These are phyloP conservation scores for Pelagia noctiluca DNA, from an alignment of 30 jellyfish, hydroid and myxozoan genomes.

Conservation along the genomic window DNA sequence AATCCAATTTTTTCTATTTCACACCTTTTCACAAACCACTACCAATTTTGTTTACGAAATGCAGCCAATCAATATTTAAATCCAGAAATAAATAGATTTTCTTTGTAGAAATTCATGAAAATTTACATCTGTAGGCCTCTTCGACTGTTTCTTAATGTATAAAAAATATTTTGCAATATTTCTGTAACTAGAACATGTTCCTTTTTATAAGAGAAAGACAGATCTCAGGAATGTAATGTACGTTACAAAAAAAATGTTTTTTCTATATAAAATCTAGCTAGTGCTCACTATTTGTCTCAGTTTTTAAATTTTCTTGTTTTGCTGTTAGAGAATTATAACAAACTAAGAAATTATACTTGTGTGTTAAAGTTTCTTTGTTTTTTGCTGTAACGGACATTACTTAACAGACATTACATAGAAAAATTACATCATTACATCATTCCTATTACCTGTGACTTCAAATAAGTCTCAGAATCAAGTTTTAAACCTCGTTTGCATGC, in stretches of 20 bases:
- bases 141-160: too few relatives aligned
- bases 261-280: not conserved
- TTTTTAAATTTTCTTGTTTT: constrained; percentile 14
- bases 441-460: not conserved
- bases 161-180: too few relatives aligned
- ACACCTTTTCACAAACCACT: too few relatives aligned
- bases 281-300: not conserved
- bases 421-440: not conserved
- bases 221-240: constrained; percentile 10
- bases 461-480: constrained; percentile 10
- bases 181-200: too few relatives aligned
- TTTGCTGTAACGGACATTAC: constrained; percentile 9
- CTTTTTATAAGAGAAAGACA: not conserved
- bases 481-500: constrained; percentile 3
- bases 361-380: not conserved
- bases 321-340: not conserved
- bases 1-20: too few relatives aligned
- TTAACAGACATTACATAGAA: constrained; percentile 14
- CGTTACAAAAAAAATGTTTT: constrained; percentile 11
- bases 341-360: not conserved
- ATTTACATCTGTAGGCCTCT: too few relatives aligned
- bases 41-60: too few relatives aligned
- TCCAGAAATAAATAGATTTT: too few relatives aligned
- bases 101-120: too few relatives aligned
- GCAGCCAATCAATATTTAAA: too few relatives aligned